These are phyloP conservation scores for Glyptemys insculpta DNA, from an alignment of 2,797 vertebrate species.

Conservation along the genomic window DNA sequence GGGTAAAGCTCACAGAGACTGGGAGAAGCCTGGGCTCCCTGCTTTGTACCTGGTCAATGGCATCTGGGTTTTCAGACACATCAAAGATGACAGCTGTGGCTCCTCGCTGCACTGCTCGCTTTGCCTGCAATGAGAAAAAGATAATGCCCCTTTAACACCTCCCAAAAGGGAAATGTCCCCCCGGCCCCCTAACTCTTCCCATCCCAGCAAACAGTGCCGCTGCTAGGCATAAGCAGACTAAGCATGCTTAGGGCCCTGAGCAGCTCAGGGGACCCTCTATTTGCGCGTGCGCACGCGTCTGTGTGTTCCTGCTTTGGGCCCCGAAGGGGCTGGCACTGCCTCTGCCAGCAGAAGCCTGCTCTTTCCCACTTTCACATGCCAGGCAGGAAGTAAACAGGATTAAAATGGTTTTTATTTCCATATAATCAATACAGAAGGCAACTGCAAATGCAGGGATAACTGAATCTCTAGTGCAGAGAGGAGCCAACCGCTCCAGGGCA, in stretches of 20 bases:
- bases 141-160: constrained; percentile 31
- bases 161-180: neutral
- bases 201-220: neutral
- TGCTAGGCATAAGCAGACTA: neutral
- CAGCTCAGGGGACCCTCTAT: neutral
- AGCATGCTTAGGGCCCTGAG: neutral
- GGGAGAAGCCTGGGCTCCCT: neutral
- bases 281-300: no score
- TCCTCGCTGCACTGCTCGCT: constrained; percentile 95
- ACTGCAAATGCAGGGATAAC: neutral
- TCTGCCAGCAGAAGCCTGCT: neutral
- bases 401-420: neutral
- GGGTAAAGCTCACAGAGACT: neutral
- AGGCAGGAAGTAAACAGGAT: neutral
- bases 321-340: neutral
- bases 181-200: constrained; percentile 15
- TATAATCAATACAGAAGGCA: no score
- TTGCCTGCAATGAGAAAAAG: constrained; percentile 88
- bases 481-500: neutral
- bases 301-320: neutral
- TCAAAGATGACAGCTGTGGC: constrained; percentile 99
- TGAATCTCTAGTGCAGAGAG: neutral
- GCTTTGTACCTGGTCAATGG: constrained; percentile 92
- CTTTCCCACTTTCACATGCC: neutral
- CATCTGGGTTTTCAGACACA: constrained; percentile 98